phyloP scores from a whole-genome alignment of 2,113 vertebrate species.

The Stigmatopora argus region DNA sequence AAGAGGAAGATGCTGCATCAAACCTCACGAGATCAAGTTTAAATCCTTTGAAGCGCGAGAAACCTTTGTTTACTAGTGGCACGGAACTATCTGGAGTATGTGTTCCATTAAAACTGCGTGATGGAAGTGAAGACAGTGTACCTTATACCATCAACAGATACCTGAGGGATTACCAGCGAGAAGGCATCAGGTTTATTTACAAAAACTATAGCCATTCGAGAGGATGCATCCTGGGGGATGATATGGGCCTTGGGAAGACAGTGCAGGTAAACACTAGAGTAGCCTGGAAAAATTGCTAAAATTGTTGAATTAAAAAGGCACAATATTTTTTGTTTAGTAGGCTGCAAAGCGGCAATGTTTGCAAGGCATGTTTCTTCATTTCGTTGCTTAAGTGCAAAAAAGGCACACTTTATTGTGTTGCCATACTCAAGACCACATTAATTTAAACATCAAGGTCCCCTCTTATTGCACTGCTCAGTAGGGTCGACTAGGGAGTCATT shows the following conservation, averaged over 20 bases:
- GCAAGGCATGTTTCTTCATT: too few species aligned
- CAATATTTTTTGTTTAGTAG: background rate
- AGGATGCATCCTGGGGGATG: constrained; percentile 93
- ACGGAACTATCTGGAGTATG: constrained; percentile 57
- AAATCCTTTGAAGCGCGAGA: constrained; percentile 67
- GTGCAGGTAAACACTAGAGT: constrained; percentile 77
- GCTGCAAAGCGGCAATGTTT: too few species aligned
- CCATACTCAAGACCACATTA: too few species aligned
- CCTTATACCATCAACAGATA: constrained; percentile 95
- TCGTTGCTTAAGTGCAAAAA: too few species aligned
- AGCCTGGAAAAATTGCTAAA: background rate
- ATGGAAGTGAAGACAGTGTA: constrained; percentile 66
- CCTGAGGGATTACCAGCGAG: constrained; percentile 88
- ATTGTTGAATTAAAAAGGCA: background rate
- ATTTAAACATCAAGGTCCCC: too few species aligned
- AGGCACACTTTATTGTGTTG: too few species aligned
- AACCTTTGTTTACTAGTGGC: constrained; percentile 79
- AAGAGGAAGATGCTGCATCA: constrained; percentile 41
- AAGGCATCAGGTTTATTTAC: constrained; percentile 85
- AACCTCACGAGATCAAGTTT: constrained; percentile 54
- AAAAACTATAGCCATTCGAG: constrained; percentile 72
- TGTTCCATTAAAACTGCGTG: constrained; percentile 71
- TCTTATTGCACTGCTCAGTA: too few species aligned
- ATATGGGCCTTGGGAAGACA: constrained; percentile 98
- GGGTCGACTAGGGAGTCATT: too few species aligned